Evolutionary conservation across 2,113 vertebrate genomes (phyloP), one percentile per base, ranked within the genome.

Genomic region (Serilophus lunatus): DNA sequence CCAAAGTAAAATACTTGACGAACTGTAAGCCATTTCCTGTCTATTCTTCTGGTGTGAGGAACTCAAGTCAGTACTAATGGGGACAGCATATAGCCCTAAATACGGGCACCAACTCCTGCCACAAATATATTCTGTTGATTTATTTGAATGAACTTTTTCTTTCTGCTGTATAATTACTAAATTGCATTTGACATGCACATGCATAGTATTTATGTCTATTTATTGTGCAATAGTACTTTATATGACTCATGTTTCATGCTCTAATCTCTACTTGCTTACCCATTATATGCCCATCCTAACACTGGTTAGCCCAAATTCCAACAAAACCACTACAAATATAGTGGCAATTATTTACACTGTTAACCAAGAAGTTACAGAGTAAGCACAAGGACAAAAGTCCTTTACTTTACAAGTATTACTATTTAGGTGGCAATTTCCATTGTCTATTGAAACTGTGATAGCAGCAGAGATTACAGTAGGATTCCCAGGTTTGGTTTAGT

Each of bases 171-270:
- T 86, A 80, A 76, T 80, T 82, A 83, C 38, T 69, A 71, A 85
- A 68, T 86, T 23, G 33, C 38, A 44, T 65, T 45, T 59, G 19
- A 45, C 28, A 28, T 64, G 13, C 47, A 80, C 31, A 49, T 60
- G 14, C 40, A 57, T 60, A 54, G 13, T 86, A 94, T 70, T 95
- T 96, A 93, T 95, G 90, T 78, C 26, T 96, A 92, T 94, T 96
- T 96, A 95, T 86, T 93, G 38, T 35, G 20, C 5, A 7, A 7
- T n/a, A 57, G 44, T 76, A 61, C 35, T 69, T 90, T 7, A 42
- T 69, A 25, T 65, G 36, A 70, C 17, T 95, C 6, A 8, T 31
- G 22, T 64, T 89, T 77, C 35, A 28, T 64, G 31, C 29, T 87
- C 29, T 63, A 1, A 35, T 88, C 91, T 92, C n/a, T 78, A 6